Evolutionary conservation across 1,140 invertebrate genomes (phyloP), one percentile per base, ranked within the genome.

Genomic region (Temnothorax nylanderi): DNA sequence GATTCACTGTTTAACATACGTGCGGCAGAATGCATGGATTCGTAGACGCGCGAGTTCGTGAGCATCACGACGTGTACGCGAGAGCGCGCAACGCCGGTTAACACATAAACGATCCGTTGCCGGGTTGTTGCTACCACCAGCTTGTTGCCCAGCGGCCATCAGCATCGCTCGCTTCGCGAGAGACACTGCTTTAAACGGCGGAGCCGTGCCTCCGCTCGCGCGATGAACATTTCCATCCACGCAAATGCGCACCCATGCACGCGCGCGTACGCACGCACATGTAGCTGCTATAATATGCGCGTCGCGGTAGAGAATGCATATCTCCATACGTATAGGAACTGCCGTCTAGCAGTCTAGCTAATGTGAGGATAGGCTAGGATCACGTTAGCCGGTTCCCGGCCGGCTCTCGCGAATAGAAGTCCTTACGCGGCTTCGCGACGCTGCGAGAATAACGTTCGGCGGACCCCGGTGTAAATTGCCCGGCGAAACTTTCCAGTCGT

Each of bases 121-220:
- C 49, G 84, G 76, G 51, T 87, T 76, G 80, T 90, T 90, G 89
- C 89, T 91, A 90, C 78, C 87, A 91, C 41, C 86, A 75, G 86
- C 86, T 90, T 82, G 88, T 69, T 89, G 78, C 71, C 88, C 88
- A 90, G 77, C 78, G 89, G 76, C 82, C 86, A n/a, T n/a, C n/a
- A 86, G 82, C 82, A 75, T 78, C 67, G 69, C 75, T 51, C 58
- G 65, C 34, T 49, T n/a, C 64, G 88, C 82, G 58, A 89, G 72
- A 84, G 78, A 90, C 88, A 89, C 89, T 74, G 88, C 54, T 84
- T 85, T 62, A 58, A 87, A 75, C 88, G 21, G 47, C 41, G 37
- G 56, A 44, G 56, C 67, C 65, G 60, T 67, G 32, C 37, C 65
- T 44, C 56, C 21, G 41, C 58, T 69, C 49, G 21, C 54, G n/a